These are phyloP conservation scores for Spongilla lacustris DNA, from an alignment of 37 sponge, comb jelly and placozoan species.

Conservation along the genomic window DNA sequence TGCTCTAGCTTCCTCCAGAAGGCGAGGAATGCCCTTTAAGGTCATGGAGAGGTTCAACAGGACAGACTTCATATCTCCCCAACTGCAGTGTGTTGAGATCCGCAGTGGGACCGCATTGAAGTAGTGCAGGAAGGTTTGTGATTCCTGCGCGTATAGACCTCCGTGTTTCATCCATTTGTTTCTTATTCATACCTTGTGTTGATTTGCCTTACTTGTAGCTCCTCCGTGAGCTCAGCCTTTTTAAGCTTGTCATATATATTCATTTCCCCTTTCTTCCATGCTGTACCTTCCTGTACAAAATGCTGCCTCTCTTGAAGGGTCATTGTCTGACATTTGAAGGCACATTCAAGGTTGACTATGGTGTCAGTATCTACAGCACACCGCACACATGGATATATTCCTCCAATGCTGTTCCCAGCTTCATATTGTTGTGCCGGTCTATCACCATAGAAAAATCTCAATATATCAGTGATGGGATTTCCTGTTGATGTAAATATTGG, in stretches of 20 bases:
- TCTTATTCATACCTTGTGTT: background rate
- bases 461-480: background rate
- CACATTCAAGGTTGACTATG: background rate
- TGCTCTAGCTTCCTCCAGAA: background rate
- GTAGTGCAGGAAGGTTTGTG: constrained; percentile 17
- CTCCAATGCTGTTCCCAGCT: background rate
- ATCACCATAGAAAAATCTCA: constrained; percentile 23
- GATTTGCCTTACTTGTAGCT: background rate
- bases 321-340: background rate
- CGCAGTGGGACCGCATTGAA: background rate
- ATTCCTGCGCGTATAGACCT: background rate
- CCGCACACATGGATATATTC: constrained; percentile 11
- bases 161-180: background rate
- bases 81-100: background rate
- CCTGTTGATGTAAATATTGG: no score
- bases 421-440: constrained; percentile 25
- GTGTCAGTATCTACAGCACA: background rate
- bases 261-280: constrained; percentile 14
- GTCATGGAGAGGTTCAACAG: no score
- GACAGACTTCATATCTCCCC: constrained; percentile 10
- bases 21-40: background rate
- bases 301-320: background rate
- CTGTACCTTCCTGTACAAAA: background rate
- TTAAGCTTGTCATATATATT: constrained; percentile 14
- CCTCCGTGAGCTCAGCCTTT: background rate